Evolutionary conservation across 2,113 vertebrate genomes (phyloP).

Genomic region (Cebidichthys violaceus): DNA sequence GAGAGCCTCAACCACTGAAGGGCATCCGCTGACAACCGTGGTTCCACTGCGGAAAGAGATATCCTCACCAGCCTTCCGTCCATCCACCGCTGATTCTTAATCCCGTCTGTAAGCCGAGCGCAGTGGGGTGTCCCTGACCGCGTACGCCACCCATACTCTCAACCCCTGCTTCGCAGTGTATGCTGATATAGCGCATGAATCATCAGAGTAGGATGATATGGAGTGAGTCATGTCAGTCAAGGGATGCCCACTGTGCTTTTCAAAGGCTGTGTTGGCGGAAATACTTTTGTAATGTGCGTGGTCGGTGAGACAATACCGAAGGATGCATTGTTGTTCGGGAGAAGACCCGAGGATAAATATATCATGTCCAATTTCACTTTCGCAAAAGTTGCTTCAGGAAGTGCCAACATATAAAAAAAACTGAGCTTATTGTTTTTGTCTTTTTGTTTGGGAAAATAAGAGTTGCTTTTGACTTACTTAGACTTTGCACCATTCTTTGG

Average conservation of each 20-base stretch:
- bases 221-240: conserved; percentile 70
- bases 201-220: conserved; percentile 75
- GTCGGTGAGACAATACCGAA: conserved; percentile 32
- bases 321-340: conserved; percentile 19
- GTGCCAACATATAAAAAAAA: background rate
- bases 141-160: conserved; percentile 73
- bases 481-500: background rate
- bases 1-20: conserved; percentile 19
- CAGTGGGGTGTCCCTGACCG: conserved; percentile 72
- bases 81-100: conserved; percentile 63
- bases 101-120: conserved; percentile 69
- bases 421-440: background rate
- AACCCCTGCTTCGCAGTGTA: conserved; percentile 65
- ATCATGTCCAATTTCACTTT: conserved; percentile 17
- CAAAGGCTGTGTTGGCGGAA: conserved; percentile 56
- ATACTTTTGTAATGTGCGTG: conserved; percentile 34
- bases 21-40: conserved; percentile 41
- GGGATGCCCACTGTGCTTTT: conserved; percentile 68
- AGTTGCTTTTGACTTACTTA: background rate
- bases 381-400: conserved; percentile 12
- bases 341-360: conserved; percentile 30
- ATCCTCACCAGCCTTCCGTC: conserved; percentile 57
- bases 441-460: background rate
- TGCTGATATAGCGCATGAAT: conserved; percentile 68
- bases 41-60: conserved; percentile 39